phyloP scores from a whole-genome alignment of 2,113 vertebrate genomes.

The Cololabis saira region DNA sequence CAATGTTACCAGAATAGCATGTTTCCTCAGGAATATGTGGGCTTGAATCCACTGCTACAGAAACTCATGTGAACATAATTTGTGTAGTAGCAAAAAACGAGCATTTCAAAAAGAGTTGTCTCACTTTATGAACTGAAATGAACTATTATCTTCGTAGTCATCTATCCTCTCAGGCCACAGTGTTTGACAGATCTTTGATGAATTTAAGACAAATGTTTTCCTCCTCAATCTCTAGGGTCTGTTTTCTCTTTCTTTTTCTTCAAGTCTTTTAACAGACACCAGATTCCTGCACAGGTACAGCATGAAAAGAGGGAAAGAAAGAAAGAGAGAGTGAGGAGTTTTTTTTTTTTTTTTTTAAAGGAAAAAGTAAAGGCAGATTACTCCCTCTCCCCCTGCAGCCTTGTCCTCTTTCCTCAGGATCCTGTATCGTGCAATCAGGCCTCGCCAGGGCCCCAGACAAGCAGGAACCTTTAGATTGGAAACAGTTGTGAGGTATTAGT shows the following conservation, averaged over 20 bases:
- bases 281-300: constrained; percentile 67
- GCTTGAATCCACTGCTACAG: background rate
- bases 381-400: constrained; percentile 58
- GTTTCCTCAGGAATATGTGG: background rate
- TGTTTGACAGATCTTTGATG: constrained; percentile 66
- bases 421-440: constrained; percentile 80
- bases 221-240: constrained; percentile 47
- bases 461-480: constrained; percentile 85
- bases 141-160: constrained; percentile 27
- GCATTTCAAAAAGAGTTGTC: constrained; percentile 12
- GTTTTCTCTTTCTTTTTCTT: constrained; percentile 25
- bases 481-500: constrained; percentile 83
- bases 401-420: constrained; percentile 69
- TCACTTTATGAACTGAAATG: constrained; percentile 27
- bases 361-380: constrained; percentile 32
- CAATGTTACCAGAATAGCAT: background rate
- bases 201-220: constrained; percentile 63
- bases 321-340: constrained; percentile 33
- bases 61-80: background rate
- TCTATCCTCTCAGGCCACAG: constrained; percentile 28
- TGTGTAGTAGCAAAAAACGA: background rate
- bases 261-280: constrained; percentile 55
- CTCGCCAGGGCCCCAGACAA: constrained; percentile 78
- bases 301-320: constrained; percentile 48
- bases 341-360: constrained; percentile 4